These are phyloP conservation scores for Lophius americanus DNA, from an alignment of 2,797 vertebrate genomes.

Conservation along the genomic window DNA sequence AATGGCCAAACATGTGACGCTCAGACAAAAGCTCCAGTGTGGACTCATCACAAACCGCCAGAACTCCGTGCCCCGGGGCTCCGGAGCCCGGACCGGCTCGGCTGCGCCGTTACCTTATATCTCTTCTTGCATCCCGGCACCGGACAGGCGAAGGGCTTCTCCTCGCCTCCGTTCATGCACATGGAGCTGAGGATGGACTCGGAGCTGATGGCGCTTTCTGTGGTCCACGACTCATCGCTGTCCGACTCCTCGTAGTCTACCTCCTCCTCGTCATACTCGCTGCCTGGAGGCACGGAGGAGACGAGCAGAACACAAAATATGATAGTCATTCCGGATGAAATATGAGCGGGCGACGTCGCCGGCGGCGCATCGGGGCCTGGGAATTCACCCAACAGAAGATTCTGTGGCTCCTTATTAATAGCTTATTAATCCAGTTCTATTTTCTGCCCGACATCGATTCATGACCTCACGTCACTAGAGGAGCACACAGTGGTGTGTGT, in stretches of 20 bases:
- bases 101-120: constrained; percentile 82
- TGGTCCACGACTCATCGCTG: constrained; percentile 98
- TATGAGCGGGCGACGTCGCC: constrained; percentile 5
- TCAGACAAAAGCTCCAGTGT: constrained; percentile 60
- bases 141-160: constrained; percentile 96
- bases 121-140: constrained; percentile 98
- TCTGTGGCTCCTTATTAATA: constrained; percentile 44
- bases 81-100: not conserved
- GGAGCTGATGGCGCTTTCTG: constrained; percentile 96
- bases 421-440: constrained; percentile 9
- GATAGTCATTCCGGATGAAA: constrained; percentile 44
- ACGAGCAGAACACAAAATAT: constrained; percentile 37
- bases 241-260: constrained; percentile 97
- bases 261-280: constrained; percentile 96
- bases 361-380: constrained; percentile 17
- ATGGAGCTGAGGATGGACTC: constrained; percentile 98
- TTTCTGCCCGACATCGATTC: constrained; percentile 9
- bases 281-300: constrained; percentile 81
- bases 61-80: constrained; percentile 14
- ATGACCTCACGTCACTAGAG: too few relatives aligned
- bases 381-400: constrained; percentile 37
- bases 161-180: constrained; percentile 97
- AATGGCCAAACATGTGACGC: constrained; percentile 48
- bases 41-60: not conserved
- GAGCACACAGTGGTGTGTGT: constrained; percentile 26